These are phyloP conservation scores for Galagoides demidoff DNA, from an alignment of 2,797 vertebrate species.

Conservation along the genomic window DNA sequence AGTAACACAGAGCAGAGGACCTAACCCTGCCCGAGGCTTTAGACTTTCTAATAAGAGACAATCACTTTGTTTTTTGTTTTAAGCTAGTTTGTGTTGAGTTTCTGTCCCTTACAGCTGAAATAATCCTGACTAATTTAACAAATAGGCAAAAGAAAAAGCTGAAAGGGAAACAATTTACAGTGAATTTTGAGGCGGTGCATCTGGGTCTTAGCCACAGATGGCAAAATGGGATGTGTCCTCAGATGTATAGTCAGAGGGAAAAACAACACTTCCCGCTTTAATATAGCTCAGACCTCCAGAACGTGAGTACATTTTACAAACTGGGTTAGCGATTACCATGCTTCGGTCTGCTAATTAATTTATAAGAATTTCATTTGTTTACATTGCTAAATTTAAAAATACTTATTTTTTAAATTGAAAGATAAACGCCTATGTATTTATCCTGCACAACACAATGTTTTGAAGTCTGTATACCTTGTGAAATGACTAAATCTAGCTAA, in stretches of 20 bases:
- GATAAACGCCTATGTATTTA: neutral
- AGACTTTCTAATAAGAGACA: constrained; percentile 34
- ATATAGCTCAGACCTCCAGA: neutral
- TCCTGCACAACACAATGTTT: neutral
- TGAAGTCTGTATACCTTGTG: neutral
- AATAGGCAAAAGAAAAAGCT: constrained; percentile 14
- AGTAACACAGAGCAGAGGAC: neutral
- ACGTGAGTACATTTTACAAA: neutral
- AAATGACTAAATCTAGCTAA: neutral
- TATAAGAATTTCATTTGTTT: neutral
- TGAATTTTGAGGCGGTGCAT: constrained; percentile 27
- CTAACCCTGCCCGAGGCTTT: neutral
- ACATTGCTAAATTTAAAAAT: neutral
- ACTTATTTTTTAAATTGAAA: neutral
- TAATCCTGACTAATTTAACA: constrained; percentile 56
- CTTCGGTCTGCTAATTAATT: constrained; percentile 18
- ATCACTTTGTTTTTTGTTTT: neutral
- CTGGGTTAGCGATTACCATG: neutral
- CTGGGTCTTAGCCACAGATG: neutral
- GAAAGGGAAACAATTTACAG: constrained; percentile 48
- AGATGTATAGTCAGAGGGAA: neutral
- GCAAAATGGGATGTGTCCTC: neutral
- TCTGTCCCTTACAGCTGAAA: constrained; percentile 40
- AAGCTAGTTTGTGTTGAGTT: constrained; percentile 45
- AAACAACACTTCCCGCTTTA: neutral